phyloP scores from a whole-genome alignment of 2,888 invertebrate genomes.

The Baccha elongata region DNA sequence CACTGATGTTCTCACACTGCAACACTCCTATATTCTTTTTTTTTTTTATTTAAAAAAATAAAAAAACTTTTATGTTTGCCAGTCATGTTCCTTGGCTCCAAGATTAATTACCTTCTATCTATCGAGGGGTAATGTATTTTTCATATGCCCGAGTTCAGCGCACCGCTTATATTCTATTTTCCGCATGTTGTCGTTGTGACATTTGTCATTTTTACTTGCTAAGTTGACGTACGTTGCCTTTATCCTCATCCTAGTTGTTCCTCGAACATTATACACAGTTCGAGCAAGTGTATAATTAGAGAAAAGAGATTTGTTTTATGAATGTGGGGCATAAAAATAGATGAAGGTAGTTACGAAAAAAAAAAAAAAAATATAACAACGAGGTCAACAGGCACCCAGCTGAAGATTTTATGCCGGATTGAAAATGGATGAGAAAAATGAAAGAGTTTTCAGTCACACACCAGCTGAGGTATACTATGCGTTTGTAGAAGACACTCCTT shows the following conservation, averaged over 20 bases:
- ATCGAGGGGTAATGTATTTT: constrained; percentile 68
- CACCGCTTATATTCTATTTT: constrained; percentile 31
- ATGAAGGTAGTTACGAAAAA: constrained; percentile 11
- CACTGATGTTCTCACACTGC: constrained; percentile 2
- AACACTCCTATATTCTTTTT: constrained; percentile 18
- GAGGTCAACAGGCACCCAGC: constrained; percentile 59
- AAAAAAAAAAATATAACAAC: too few relatives aligned
- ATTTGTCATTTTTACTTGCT: constrained; percentile 56
- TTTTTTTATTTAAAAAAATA: not conserved
- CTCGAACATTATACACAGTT: not conserved
- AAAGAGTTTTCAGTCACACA: not conserved
- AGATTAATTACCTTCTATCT: constrained; percentile 61
- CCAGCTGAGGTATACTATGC: not conserved
- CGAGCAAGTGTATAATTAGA: constrained; percentile 61
- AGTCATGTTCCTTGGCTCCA: constrained; percentile 56
- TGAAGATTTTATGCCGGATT: constrained; percentile 23
- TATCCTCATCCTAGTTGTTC: not conserved
- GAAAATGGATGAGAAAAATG: not conserved
- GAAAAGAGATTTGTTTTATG: constrained; percentile 37
- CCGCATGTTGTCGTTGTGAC: constrained; percentile 30
- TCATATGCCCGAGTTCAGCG: constrained; percentile 40
- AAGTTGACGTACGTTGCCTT: constrained; percentile 15
- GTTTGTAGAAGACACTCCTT: constrained; percentile 31
- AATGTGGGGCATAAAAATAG: constrained; percentile 51
- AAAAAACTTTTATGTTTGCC: constrained; percentile 40